phyloP scores from a whole-genome alignment of 2,888 invertebrate species.

The Lochmaea crataegi region DNA sequence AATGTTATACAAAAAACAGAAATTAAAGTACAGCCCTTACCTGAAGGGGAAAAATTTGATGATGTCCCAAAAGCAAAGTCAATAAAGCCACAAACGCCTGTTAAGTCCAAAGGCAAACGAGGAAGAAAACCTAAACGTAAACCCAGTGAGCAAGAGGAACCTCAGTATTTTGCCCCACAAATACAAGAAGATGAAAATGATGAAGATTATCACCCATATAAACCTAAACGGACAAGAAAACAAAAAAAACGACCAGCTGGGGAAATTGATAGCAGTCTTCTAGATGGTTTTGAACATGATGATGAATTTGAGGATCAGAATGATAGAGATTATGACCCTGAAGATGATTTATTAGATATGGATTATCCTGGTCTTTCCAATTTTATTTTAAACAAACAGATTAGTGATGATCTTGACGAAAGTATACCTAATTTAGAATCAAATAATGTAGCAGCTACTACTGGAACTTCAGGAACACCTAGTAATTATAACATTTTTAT shows the following conservation, averaged over 20 bases:
- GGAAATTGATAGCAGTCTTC: slow-evolving; percentile 43
- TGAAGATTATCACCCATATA: slow-evolving; percentile 43
- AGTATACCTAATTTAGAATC: slow-evolving; percentile 2
- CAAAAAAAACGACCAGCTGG: slow-evolving; percentile 41
- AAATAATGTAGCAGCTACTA: slow-evolving; percentile 3
- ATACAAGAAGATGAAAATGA: slow-evolving; percentile 43
- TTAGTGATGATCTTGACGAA: slow-evolving; percentile 17
- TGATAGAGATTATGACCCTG: slow-evolving; percentile 44
- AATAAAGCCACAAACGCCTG: slow-evolving; percentile 9
- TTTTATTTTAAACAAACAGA: slow-evolving; percentile 34
- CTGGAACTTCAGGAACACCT: neutral
- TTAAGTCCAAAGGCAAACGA: slow-evolving; percentile 38
- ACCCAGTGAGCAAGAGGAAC: slow-evolving; percentile 39
- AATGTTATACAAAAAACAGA: slow-evolving; percentile 55
- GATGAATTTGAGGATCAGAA: slow-evolving; percentile 41
- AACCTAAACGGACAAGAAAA: slow-evolving; percentile 41
- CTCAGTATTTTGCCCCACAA: slow-evolving; percentile 43
- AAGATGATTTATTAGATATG: slow-evolving; percentile 32
- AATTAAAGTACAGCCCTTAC: slow-evolving; percentile 49
- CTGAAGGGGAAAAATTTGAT: slow-evolving; percentile 16
- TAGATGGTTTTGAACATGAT: slow-evolving; percentile 43
- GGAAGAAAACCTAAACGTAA: slow-evolving; percentile 42
- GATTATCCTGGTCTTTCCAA: slow-evolving; percentile 34
- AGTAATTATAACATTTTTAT: slow-evolving; percentile 6
- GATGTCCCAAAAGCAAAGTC: slow-evolving; percentile 7